Evolutionary conservation across 1,140 invertebrate species (phyloP).

Genomic region (Drosophila takahashii): DNA sequence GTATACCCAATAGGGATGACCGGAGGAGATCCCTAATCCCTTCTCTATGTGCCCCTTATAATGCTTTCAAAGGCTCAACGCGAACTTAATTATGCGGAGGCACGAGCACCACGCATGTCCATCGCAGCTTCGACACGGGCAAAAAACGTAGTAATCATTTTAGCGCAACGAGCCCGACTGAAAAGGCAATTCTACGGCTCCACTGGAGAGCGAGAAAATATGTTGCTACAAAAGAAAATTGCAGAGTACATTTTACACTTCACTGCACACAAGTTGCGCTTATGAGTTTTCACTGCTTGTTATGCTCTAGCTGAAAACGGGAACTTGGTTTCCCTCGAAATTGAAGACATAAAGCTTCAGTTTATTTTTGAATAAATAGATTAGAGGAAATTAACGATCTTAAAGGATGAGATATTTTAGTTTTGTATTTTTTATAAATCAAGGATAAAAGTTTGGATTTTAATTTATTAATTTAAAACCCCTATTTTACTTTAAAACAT

Average conservation of each 20-base stretch:
- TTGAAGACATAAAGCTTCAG: background rate
- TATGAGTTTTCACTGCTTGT: conserved; percentile 57
- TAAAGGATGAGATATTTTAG: too few species aligned
- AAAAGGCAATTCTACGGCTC: conserved; percentile 48
- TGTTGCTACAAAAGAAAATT: conserved; percentile 53
- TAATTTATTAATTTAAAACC: too few species aligned
- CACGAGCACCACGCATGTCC: conserved; percentile 54
- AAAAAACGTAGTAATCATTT: conserved; percentile 38
- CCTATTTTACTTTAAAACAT: background rate
- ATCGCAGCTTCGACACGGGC: conserved; percentile 21
- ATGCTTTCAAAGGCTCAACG: conserved; percentile 70
- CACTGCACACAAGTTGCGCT: conserved; percentile 52
- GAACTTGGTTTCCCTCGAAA: background rate
- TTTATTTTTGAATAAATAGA: background rate
- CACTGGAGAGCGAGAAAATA: conserved; percentile 26
- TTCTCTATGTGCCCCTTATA: conserved; percentile 14
- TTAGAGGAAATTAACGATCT: background rate
- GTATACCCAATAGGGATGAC: conserved; percentile 31
- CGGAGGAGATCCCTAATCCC: conserved; percentile 27
- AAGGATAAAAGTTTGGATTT: too few species aligned
- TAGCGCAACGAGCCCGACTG: conserved; percentile 30
- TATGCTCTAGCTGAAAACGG: conserved; percentile 3
- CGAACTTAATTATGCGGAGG: conserved; percentile 65
- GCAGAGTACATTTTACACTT: conserved; percentile 61
- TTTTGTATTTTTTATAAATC: too few species aligned